Evolutionary conservation across 1,140 invertebrate species (phyloP), one percentile per base, ranked within the genome.

Genomic region (Zaprionus vittiger): DNA sequence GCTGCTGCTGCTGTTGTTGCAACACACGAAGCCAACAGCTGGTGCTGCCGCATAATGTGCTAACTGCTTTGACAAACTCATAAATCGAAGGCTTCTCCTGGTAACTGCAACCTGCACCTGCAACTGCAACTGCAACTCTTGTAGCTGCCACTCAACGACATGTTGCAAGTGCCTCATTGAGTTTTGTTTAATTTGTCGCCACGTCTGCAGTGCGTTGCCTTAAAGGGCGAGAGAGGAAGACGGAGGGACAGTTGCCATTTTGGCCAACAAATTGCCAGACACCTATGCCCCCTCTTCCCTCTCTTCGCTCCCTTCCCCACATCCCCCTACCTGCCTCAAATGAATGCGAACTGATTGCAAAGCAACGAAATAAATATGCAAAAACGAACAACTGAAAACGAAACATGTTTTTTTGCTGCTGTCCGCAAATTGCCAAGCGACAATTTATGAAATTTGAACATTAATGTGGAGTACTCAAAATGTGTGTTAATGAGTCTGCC

Each of bases 401-500:
- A 52, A 52, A 52, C n/a, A 57, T 59, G 47, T 59, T 57, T 57
- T 57, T 62, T 41, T n/a, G n/a, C 24, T 26, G 24, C 41, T 74
- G 66, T 63, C 34, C 54, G 26, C 14, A 41, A 57, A 76, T 66
- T 57, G 37, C 28, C 15, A 24, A 17, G 64, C 47, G 44, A 44
- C 37, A 52, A 12, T 77, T 77, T 77, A 24, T 67, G 74, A 67
- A 73, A 73, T 73, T 65, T 41, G 44, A 24, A 62, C 69, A 67
- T 73, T 73, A 73, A 73, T 61, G 56, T 64, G 26, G 52, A 73
- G 73, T 62, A 77, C 69, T 47, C 47, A 14, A 71, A 80, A 87
- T 87, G 77, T 87, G 77, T 86, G 84, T 87, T 86, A 86, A 86
- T 86, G 54, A 59, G 84, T 67, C 55, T 70, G 74, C 11, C 7